Evolutionary conservation across 2,797 vertebrate species (phyloP).

Genomic region (Chelmon rostratus): DNA sequence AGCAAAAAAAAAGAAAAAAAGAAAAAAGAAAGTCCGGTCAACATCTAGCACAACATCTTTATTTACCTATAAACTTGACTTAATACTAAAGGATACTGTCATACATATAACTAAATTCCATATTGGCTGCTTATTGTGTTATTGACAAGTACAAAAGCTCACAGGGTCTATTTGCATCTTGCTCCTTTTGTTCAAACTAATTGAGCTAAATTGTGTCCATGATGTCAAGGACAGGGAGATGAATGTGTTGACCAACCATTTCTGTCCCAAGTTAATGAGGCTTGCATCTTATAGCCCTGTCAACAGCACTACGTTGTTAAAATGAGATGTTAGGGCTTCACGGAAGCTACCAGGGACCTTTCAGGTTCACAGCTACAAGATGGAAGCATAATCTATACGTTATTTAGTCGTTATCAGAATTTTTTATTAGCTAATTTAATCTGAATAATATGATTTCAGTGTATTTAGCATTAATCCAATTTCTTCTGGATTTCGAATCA

Average conservation of each 20-base stretch:
- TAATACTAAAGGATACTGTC: neutral
- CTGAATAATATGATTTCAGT: slow-evolving; percentile 15
- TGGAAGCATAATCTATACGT: neutral
- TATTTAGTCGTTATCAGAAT: neutral
- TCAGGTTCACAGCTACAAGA: slow-evolving; percentile 21
- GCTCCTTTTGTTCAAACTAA: slow-evolving; percentile 29
- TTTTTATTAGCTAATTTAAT: slow-evolving; percentile 9
- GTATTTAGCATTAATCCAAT: slow-evolving; percentile 15
- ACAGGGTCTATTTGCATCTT: slow-evolving; percentile 8
- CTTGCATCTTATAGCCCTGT: slow-evolving; percentile 10
- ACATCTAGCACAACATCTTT: neutral
- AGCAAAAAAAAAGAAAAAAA: neutral
- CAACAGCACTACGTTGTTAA: slow-evolving; percentile 28
- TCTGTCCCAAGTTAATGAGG: slow-evolving; percentile 32
- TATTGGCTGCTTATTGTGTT: neutral
- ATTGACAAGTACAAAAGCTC: slow-evolving; percentile 8
- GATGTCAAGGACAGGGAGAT: slow-evolving; percentile 34
- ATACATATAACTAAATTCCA: neutral
- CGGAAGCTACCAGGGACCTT: neutral
- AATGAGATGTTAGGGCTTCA: slow-evolving; percentile 23
- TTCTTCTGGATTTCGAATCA: neutral
- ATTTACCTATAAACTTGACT: slow-evolving; percentile 5
- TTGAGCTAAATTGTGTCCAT: slow-evolving; percentile 9
- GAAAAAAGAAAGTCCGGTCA: neutral
- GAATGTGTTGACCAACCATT: slow-evolving; percentile 45